Conservation (phyloP, 2,888 invertebrate genomes). For the Mythimna impura region DNA sequence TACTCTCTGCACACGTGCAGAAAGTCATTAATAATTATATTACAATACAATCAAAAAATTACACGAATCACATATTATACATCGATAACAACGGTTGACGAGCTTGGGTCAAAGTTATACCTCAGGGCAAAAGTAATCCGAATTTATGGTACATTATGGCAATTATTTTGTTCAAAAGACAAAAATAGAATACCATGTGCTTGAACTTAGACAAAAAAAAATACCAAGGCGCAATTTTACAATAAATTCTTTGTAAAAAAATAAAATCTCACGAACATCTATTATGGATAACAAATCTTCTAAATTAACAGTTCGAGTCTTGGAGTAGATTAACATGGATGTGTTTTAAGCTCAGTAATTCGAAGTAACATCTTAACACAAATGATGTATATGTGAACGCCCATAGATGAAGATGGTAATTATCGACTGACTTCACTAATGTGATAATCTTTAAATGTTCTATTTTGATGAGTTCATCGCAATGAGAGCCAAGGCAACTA, state of each 20-base stretch:
- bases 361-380: slow-evolving; percentile 87
- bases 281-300: slow-evolving; percentile 79
- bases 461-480: slow-evolving; percentile 87
- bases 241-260: slow-evolving; percentile 57
- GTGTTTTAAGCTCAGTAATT: slow-evolving; percentile 75
- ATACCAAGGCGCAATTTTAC: slow-evolving; percentile 24
- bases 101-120: no score
- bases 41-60: no score
- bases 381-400: slow-evolving; percentile 88
- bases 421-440: slow-evolving; percentile 84
- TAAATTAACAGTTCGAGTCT: slow-evolving; percentile 79
- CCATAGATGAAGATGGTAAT: slow-evolving; percentile 84
- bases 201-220: neutral
- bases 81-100: no score
- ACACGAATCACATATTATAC: no score
- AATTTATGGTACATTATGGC: no score
- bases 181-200: neutral
- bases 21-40: no score
- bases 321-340: slow-evolving; percentile 76
- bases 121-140: no score
- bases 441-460: slow-evolving; percentile 84
- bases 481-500: slow-evolving; percentile 66
- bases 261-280: slow-evolving; percentile 81
- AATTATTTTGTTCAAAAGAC: no score
- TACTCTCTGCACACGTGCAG: no score